A percentile compares a stretch with the other conserved stretches of the same genome.
phyloP scores from a whole-genome alignment of 1,140 invertebrate genomes.

The Zophobas atratus region DNA sequence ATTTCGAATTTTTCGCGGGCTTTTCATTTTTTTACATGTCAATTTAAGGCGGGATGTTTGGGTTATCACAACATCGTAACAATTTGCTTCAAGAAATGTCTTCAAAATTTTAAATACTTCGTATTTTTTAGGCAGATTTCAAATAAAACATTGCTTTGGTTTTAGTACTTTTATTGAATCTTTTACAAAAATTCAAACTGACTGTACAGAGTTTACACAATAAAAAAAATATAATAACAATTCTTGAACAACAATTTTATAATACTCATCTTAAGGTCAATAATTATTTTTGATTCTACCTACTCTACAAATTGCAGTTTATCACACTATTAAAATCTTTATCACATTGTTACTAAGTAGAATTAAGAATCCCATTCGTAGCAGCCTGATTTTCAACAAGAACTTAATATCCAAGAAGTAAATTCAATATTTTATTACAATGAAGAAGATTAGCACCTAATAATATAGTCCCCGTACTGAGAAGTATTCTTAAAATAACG shows the following conservation, averaged over 20 bases:
- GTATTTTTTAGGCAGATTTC: background rate
- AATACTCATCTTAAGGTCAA: conserved; percentile 24
- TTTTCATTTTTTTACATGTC: too few species aligned
- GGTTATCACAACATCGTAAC: too few species aligned
- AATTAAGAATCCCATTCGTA: background rate
- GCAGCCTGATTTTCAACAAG: too few species aligned
- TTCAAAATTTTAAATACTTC: background rate
- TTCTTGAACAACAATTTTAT: conserved; percentile 24
- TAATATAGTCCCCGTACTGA: too few species aligned
- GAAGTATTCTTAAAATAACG: too few species aligned
- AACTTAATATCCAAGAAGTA: too few species aligned
- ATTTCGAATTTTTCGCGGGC: too few species aligned
- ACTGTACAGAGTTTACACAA: conserved; percentile 34
- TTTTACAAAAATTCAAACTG: conserved; percentile 26
- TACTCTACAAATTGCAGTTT: conserved; percentile 40
- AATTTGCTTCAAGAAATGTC: too few species aligned
- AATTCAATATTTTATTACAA: too few species aligned
- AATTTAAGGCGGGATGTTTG: too few species aligned
- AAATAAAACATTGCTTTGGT: too few species aligned
- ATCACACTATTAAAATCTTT: conserved; percentile 39
- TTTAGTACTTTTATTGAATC: background rate
- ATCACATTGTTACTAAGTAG: conserved; percentile 34
- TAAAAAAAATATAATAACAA: conserved; percentile 43
- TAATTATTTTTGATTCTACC: conserved; percentile 1
- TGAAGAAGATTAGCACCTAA: too few species aligned